A percentile compares a stretch with the other conserved stretches of the same genome.
These are phyloP conservation scores for Centroberyx gerrardi DNA, from an alignment of 2,797 vertebrate genomes.

Conservation along the genomic window DNA sequence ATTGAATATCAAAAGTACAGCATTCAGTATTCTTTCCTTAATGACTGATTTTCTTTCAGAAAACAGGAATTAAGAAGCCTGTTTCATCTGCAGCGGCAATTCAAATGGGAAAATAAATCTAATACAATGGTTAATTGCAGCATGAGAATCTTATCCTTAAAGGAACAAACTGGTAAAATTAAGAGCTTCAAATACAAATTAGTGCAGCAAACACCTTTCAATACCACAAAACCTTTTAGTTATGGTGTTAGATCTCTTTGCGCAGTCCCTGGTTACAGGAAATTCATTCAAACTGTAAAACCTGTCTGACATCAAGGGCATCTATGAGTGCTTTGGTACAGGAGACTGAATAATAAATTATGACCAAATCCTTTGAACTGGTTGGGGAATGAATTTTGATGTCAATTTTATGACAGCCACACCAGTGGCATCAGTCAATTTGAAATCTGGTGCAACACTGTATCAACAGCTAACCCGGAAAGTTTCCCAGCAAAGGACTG, in stretches of 20 bases:
- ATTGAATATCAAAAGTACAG: conserved; percentile 37
- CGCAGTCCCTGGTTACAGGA: conserved; percentile 54
- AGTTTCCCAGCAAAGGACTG: conserved; percentile 52
- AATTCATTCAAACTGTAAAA: conserved; percentile 64
- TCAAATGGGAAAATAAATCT: conserved; percentile 31
- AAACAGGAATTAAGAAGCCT: conserved; percentile 39
- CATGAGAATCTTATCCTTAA: conserved; percentile 33
- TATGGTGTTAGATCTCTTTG: conserved; percentile 43
- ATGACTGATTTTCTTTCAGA: conserved; percentile 34
- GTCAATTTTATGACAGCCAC: conserved; percentile 70
- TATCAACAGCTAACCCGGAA: conserved; percentile 63
- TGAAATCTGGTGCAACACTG: conserved; percentile 70
- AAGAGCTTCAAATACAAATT: conserved; percentile 48
- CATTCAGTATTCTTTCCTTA: conserved; percentile 10
- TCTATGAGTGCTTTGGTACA: conserved; percentile 63
- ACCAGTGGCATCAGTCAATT: conserved; percentile 70
- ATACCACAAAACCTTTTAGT: conserved; percentile 46
- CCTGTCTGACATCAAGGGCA: conserved; percentile 71
- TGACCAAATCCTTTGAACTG: conserved; percentile 72
- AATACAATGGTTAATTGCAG: conserved; percentile 11
- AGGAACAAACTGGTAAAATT: conserved; percentile 34
- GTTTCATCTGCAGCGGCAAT: conserved; percentile 38
- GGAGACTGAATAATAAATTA: conserved; percentile 72
- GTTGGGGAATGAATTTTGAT: conserved; percentile 63
- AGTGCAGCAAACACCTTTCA: conserved; percentile 48